phyloP scores from a whole-genome alignment of 2,113 vertebrate genomes.

The Eira barbara region DNA sequence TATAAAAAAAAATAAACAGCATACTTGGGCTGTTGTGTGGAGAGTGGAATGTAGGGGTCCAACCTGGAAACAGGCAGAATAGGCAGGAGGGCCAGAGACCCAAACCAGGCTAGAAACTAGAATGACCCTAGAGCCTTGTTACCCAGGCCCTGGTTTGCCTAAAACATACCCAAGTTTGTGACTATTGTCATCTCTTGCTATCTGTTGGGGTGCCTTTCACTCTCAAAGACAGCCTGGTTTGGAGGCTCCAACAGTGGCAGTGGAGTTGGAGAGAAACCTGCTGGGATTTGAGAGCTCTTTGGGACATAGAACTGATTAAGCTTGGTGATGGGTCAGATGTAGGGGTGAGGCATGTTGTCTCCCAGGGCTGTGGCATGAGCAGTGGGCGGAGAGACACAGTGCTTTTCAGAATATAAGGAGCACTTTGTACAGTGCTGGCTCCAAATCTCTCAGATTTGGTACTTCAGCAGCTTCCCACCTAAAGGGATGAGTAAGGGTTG shows the following conservation, averaged over 20 bases:
- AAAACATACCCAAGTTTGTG: neutral
- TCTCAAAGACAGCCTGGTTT: neutral
- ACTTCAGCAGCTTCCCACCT: neutral
- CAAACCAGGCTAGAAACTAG: neutral
- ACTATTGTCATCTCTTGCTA: neutral
- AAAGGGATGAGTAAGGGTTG: neutral
- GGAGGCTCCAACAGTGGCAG: neutral
- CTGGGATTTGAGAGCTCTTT: neutral
- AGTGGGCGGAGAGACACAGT: neutral
- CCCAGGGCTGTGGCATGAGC: neutral
- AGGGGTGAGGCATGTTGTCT: neutral
- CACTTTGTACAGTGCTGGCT: neutral
- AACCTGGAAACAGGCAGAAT: neutral
- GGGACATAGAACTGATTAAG: neutral
- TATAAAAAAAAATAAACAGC: neutral
- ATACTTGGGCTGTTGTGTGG: neutral
- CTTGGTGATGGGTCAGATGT: neutral
- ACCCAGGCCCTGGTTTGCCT: neutral
- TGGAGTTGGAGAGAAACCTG: neutral
- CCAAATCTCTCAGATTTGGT: neutral
- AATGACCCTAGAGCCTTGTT: neutral
- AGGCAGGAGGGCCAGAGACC: neutral
- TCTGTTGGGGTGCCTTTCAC: neutral
- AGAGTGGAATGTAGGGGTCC: neutral
- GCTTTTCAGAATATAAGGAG: no score